Evolutionary conservation across 2,797 vertebrate genomes (phyloP).

Genomic region (Parotocinclus haroldoi): DNA sequence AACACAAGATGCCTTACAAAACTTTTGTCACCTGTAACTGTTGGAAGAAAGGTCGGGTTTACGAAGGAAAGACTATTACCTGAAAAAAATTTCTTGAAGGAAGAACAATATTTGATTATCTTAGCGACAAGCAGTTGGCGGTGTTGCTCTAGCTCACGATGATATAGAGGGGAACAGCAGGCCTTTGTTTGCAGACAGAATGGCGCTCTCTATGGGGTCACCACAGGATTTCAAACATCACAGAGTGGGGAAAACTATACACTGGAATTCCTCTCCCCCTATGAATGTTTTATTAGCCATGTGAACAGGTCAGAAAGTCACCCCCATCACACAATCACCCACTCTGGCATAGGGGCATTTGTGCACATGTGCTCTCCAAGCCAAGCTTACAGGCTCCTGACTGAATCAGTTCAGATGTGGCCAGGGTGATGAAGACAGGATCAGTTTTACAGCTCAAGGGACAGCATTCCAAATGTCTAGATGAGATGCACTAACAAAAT

Average conservation of each 20-base stretch:
- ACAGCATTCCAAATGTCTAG: slow-evolving; percentile 45
- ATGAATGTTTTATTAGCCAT: slow-evolving; percentile 82
- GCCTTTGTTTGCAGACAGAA: slow-evolving; percentile 83
- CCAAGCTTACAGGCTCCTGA: slow-evolving; percentile 55
- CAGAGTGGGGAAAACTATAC: slow-evolving; percentile 74
- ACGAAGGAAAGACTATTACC: slow-evolving; percentile 72
- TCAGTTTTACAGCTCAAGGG: slow-evolving; percentile 58
- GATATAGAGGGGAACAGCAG: slow-evolving; percentile 77
- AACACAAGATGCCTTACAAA: slow-evolving; percentile 44
- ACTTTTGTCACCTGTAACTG: slow-evolving; percentile 43
- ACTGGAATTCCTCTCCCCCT: slow-evolving; percentile 76
- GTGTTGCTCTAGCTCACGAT: slow-evolving; percentile 70
- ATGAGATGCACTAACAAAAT: slow-evolving; percentile 46
- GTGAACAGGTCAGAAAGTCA: slow-evolving; percentile 78
- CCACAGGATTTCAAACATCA: slow-evolving; percentile 77
- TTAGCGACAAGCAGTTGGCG: slow-evolving; percentile 65
- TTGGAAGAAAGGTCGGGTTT: slow-evolving; percentile 4
- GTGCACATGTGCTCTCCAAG: slow-evolving; percentile 42
- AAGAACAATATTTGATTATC: slow-evolving; percentile 86
- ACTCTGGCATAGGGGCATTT: slow-evolving; percentile 58
- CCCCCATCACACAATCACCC: slow-evolving; percentile 64
- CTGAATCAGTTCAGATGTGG: slow-evolving; percentile 45
- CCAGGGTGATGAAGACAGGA: slow-evolving; percentile 39
- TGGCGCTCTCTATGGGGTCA: slow-evolving; percentile 82
- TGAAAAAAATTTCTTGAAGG: slow-evolving; percentile 76